A percentile compares a stretch with the other conserved stretches of the same genome.
phyloP scores from a whole-genome alignment of 2,888 invertebrate genomes.

The Tethea ocularis region DNA sequence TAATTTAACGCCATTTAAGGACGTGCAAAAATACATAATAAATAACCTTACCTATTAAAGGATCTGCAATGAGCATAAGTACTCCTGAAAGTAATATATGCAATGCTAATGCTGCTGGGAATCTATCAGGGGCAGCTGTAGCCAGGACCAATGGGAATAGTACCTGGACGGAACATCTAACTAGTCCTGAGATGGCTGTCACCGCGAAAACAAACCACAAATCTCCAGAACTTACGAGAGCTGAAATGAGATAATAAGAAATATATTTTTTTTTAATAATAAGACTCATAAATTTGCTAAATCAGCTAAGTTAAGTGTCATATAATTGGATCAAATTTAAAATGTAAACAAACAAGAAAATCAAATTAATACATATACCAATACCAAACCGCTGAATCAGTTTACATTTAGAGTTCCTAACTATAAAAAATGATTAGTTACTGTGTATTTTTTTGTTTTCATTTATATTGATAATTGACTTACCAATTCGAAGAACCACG shows the following conservation, averaged over 20 bases:
- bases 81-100: slow-evolving; percentile 89
- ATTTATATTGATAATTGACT: slow-evolving; percentile 35
- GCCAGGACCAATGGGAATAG: slow-evolving; percentile 88
- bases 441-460: too few species aligned
- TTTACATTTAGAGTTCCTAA: too few species aligned
- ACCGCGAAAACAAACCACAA: slow-evolving; percentile 82
- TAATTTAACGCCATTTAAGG: too few species aligned
- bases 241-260: slow-evolving; percentile 50
- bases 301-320: too few species aligned
- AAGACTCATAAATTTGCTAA: too few species aligned
- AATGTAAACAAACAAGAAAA: too few species aligned
- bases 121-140: slow-evolving; percentile 86
- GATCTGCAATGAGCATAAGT: slow-evolving; percentile 87
- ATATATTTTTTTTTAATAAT: not conserved
- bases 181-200: slow-evolving; percentile 86
- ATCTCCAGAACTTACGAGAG: slow-evolving; percentile 64
- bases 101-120: slow-evolving; percentile 88
- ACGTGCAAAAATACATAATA: not conserved
- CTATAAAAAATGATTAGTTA: too few species aligned
- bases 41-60: slow-evolving; percentile 84
- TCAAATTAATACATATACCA: too few species aligned
- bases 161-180: slow-evolving; percentile 88
- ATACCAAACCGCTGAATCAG: too few species aligned
- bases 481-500: slow-evolving; percentile 87
- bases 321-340: too few species aligned